Conservation (phyloP, 2,888 invertebrate genomes). For the Caenorhabditis angaria region DNA sequence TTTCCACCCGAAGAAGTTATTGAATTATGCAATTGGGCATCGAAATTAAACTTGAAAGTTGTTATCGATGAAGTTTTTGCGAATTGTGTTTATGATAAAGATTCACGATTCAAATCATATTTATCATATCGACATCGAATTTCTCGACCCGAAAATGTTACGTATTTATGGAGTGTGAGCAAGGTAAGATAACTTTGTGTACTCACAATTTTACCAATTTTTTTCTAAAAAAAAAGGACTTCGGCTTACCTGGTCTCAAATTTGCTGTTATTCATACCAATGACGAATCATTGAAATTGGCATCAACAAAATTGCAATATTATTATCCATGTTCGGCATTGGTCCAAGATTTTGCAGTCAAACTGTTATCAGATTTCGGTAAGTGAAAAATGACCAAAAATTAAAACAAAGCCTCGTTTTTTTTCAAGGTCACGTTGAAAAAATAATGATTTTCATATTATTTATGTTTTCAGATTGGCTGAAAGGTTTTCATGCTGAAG, state of each 20-base stretch:
- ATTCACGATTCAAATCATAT: conserved; percentile 42
- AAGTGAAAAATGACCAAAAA: background rate
- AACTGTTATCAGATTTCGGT: conserved; percentile 54
- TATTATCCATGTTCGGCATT: conserved; percentile 58
- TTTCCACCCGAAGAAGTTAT: conserved; percentile 61
- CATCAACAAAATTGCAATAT: conserved; percentile 50
- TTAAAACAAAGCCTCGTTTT: no score
- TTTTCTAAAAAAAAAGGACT: conserved; percentile 37
- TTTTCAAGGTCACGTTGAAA: background rate
- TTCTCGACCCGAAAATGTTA: conserved; percentile 41
- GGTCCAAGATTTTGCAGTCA: conserved; percentile 55
- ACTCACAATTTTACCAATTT: background rate
- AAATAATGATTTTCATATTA: background rate
- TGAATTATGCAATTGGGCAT: conserved; percentile 66
- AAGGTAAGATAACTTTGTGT: conserved; percentile 53
- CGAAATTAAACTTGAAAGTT: conserved; percentile 45
- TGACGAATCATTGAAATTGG: conserved; percentile 41
- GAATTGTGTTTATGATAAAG: conserved; percentile 43
- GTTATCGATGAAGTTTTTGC: conserved; percentile 63
- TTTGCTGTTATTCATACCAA: conserved; percentile 52
- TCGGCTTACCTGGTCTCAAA: conserved; percentile 60
- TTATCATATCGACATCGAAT: conserved; percentile 52
- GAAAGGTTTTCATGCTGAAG: conserved; percentile 38
- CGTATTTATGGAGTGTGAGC: conserved; percentile 70
- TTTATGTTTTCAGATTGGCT: conserved; percentile 43